Conservation (phyloP, 2,888 invertebrate genomes). For the Acrobeloides nanus region DNA sequence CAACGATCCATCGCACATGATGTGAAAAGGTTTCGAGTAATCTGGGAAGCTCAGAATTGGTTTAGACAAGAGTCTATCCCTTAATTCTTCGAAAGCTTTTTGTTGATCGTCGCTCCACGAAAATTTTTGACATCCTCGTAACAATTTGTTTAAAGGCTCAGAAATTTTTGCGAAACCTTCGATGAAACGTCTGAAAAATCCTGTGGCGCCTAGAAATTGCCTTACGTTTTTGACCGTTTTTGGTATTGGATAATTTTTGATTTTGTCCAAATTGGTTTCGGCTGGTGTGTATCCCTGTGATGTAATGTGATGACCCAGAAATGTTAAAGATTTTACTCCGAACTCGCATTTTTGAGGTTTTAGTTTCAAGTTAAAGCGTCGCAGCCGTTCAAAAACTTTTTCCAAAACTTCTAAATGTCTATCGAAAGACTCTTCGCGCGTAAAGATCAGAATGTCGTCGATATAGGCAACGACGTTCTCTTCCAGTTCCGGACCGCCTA, state of each 20-base stretch:
- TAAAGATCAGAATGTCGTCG: slow-evolving; percentile 3
- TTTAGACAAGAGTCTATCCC: background rate
- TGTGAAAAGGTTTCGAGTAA: slow-evolving; percentile 7
- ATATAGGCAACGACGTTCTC: slow-evolving; percentile 14
- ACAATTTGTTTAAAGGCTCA: slow-evolving; percentile 24
- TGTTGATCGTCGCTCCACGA: slow-evolving; percentile 18
- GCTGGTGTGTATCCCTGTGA: slow-evolving; percentile 9
- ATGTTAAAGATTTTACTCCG: slow-evolving; percentile 5
- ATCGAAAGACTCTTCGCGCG: background rate
- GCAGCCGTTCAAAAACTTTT: slow-evolving; percentile 3
- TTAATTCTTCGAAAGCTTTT: slow-evolving; percentile 20
- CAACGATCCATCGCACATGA: slow-evolving; percentile 5
- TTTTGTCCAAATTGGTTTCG: slow-evolving; percentile 2
- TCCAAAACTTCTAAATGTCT: background rate
- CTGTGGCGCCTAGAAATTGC: slow-evolving; percentile 22
- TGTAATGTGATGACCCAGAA: slow-evolving; percentile 9
- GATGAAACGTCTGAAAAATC: slow-evolving; percentile 23
- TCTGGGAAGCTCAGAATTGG: slow-evolving; percentile 9
- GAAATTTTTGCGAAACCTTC: slow-evolving; percentile 18
- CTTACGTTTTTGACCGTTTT: slow-evolving; percentile 16
- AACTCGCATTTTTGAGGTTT: slow-evolving; percentile 15
- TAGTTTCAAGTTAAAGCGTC: slow-evolving; percentile 9
- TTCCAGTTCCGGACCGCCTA: slow-evolving; percentile 13
- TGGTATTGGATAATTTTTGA: slow-evolving; percentile 15
- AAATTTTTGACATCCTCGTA: slow-evolving; percentile 18